Evolutionary conservation across 1,140 invertebrate species (phyloP).

Genomic region (Aphelenchoides fujianensis): DNA sequence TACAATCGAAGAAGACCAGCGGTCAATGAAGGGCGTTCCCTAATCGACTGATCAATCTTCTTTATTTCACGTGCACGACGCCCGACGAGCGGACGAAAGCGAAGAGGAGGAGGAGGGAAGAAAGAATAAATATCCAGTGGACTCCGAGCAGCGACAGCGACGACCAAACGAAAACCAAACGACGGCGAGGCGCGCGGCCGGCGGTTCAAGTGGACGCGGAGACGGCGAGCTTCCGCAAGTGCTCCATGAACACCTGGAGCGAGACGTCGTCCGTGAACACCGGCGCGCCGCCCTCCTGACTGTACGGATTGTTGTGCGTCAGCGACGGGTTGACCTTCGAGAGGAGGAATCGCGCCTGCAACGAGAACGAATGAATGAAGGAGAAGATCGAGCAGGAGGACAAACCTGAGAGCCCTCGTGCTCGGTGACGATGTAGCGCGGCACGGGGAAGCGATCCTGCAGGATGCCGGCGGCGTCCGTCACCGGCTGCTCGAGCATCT

Average conservation of each 20-base stretch:
- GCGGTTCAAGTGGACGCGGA: slow-evolving; percentile 8
- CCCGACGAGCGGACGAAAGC: neutral
- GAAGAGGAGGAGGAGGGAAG: too few relatives aligned
- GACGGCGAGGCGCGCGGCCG: too few relatives aligned
- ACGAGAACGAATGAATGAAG: too few relatives aligned
- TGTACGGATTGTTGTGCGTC: slow-evolving; percentile 86
- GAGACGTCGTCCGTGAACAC: slow-evolving; percentile 98
- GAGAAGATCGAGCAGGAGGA: slow-evolving; percentile 3
- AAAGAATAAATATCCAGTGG: too few relatives aligned
- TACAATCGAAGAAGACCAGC: too few relatives aligned
- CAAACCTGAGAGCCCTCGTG: slow-evolving; percentile 84
- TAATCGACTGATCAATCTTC: too few relatives aligned
- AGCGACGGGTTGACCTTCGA: slow-evolving; percentile 99
- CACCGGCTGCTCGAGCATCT: slow-evolving; percentile 84
- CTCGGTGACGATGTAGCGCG: slow-evolving; percentile 97
- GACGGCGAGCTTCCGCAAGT: slow-evolving; percentile 95
- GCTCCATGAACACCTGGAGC: slow-evolving; percentile 99
- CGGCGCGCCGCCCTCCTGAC: slow-evolving; percentile 85
- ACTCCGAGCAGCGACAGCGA: too few relatives aligned
- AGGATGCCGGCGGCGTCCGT: slow-evolving; percentile 96
- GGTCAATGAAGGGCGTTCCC: too few relatives aligned
- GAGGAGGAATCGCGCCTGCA: slow-evolving; percentile 88
- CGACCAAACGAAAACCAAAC: too few relatives aligned
- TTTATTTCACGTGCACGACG: neutral
- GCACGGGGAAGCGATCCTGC: slow-evolving; percentile 90